Evolutionary conservation across 2,888 invertebrate genomes (phyloP), one percentile per base, ranked within the genome.

Genomic region (Drosophila ustulata): DNA sequence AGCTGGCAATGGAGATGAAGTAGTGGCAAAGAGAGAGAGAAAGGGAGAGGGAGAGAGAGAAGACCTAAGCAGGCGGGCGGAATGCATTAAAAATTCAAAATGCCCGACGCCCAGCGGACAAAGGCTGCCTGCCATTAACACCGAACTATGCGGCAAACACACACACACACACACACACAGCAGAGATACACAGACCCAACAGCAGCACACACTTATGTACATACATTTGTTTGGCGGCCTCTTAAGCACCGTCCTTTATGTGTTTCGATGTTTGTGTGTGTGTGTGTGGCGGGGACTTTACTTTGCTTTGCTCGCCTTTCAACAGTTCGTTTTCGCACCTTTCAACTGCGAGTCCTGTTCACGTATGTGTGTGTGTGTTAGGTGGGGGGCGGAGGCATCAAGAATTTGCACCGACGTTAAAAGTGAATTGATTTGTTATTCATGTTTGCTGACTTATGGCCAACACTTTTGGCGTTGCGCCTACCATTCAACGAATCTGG

Each of bases 401-500:
- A 79, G 88, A 75, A 77, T 78, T 88, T 77, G 77, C 78, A 67
- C 65, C 61, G 57, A 69, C 71, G 77, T 84, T 85, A 81, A 90
- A 89, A 85, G 82, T 74, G 86, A 89, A 89, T 89, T 90, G 89
- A 90, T 89, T 89, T 90, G 90, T 90, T 89, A 89, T 90, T 90
- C 89, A 89, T 89, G 89, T 88, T 84, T 86, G 82, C 89, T 89
- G 89, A 89, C 90, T 90, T 89, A 89, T 89, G 82, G 90, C 80
- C 87, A 89, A 84, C 89, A 87, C 85, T 85, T 87, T 82, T 80
- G 88, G 81, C 79, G 75, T 74, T 78, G 87, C 75, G 87, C 83
- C 83, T 84, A 88, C 83, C 80, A 80, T 86, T 86, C 81, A 78
- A 73, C 78, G 65, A 70, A 73, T 61, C 71, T 71, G 61, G 69